Evolutionary conservation across 30 jellyfish, hydroid and myxozoan genomes (phyloP).

Genomic region (Nemopilema nomurai): DNA sequence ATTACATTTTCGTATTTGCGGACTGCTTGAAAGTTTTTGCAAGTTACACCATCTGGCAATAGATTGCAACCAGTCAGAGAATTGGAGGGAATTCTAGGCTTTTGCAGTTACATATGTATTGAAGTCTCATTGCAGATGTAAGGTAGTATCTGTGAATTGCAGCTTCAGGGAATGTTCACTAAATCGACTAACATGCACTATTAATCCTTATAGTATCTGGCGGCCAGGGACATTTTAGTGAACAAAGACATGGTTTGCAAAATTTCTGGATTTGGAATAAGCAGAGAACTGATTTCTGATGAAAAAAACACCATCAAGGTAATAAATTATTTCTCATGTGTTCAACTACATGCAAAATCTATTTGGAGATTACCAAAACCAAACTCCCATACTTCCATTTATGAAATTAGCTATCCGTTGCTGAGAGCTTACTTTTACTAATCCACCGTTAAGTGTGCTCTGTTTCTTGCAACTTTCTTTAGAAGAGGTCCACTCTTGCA

Average conservation of each 20-base stretch:
- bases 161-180: too few species aligned
- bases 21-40: background rate
- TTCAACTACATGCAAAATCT: background rate
- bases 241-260: constrained; percentile 81
- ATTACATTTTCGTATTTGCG: background rate
- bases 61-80: too few species aligned
- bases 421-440: too few species aligned
- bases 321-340: background rate
- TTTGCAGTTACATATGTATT: too few species aligned
- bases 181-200: background rate
- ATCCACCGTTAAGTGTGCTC: too few species aligned
- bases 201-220: constrained; percentile 73
- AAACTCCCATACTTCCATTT: background rate
- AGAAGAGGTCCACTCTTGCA: too few species aligned
- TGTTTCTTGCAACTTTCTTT: too few species aligned
- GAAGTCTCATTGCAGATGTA: too few species aligned
- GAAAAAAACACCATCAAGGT: constrained; percentile 97
- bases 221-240: constrained; percentile 92
- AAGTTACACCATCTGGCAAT: too few species aligned
- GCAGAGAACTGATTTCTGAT: constrained; percentile 86
- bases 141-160: background rate
- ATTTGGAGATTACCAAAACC: background rate
- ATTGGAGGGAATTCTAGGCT: too few species aligned
- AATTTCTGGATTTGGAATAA: constrained; percentile 98
- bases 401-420: background rate